phyloP scores from a whole-genome alignment of 2,113 vertebrate genomes.

The Todiramphus chloris region DNA sequence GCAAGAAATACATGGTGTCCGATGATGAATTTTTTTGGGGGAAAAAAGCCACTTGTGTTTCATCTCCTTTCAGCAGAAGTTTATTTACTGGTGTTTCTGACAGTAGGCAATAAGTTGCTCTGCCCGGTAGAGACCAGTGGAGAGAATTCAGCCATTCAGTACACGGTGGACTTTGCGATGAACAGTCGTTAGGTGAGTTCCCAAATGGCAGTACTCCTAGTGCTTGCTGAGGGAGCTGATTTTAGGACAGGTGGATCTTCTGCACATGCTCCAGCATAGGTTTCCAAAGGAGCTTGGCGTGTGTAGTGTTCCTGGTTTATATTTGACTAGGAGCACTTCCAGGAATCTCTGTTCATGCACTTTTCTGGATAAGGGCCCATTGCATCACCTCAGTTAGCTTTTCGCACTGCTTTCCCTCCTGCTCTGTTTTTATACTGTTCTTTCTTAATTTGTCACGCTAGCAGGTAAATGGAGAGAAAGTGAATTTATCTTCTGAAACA shows the following conservation, averaged over 20 bases:
- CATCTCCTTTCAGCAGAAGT: background rate
- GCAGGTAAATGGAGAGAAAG: constrained; percentile 62
- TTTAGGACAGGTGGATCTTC: background rate
- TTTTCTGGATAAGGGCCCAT: constrained; percentile 37
- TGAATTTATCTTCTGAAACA: constrained; percentile 65
- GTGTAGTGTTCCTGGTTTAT: constrained; percentile 2
- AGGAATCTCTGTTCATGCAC: background rate
- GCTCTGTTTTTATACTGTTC: constrained; percentile 37
- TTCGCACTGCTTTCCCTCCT: constrained; percentile 26
- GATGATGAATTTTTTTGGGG: background rate
- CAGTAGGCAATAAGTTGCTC: background rate
- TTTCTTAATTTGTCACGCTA: constrained; percentile 64
- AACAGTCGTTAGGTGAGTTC: background rate
- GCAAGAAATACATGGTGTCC: background rate
- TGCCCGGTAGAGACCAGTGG: background rate
- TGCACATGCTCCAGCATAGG: background rate
- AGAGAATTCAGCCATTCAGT: background rate
- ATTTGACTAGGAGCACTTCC: constrained; percentile 48
- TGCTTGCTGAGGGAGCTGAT: background rate
- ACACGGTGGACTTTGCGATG: background rate
- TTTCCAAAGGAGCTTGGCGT: constrained; percentile 26
- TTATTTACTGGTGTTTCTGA: background rate
- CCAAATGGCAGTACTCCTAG: background rate
- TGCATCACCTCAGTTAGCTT: constrained; percentile 60
- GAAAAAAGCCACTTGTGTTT: background rate